Base-by-base conservation (phyloP, 2,888 invertebrate species). In the Pristionchus entomophagus region DNA sequence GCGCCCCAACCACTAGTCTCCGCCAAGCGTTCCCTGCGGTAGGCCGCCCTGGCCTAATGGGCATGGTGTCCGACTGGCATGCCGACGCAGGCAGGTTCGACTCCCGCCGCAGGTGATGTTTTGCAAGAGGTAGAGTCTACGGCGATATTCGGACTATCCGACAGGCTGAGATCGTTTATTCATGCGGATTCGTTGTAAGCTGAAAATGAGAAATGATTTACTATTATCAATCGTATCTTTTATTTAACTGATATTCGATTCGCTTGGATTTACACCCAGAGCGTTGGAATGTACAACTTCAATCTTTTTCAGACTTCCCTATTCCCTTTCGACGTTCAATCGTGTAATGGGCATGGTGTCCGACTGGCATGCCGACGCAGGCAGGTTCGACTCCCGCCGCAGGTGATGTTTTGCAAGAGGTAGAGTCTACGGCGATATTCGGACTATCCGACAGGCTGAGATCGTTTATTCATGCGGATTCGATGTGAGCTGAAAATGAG, bases 301-400 rank as follows among this genome's bases (percentile, higher is more conserved):
- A n/a, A n/a, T n/a, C n/a, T 56, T 56, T 22, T 32, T 73, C 73
- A 73, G 73, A 73, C 73, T 10, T n/a, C 38, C 3, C 38, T 41
- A 22, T 73, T 73, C 26, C 73, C 73, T 1, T 73, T 73, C 73
- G 73, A 73, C 41, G 41, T 38, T 26, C 73, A 73, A 73, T n/a
- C n/a, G n/a, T n/a, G 65, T n/a, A n/a, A n/a, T n/a, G n/a, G n/a
- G n/a, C n/a, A n/a, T n/a, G n/a, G n/a, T n/a, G n/a, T n/a, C n/a
- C n/a, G n/a, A n/a, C n/a, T n/a, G n/a, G n/a, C n/a, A n/a, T n/a
- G n/a, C n/a, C n/a, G n/a, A n/a, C n/a, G n/a, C n/a, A n/a, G n/a
- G n/a, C n/a, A n/a, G n/a, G n/a, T n/a, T n/a, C n/a, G n/a, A n/a
- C n/a, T n/a, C n/a, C n/a, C n/a, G n/a, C n/a, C n/a, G n/a, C n/a